phyloP scores from a whole-genome alignment of 2,888 invertebrate genomes.

The Caenorhabditis becei region DNA sequence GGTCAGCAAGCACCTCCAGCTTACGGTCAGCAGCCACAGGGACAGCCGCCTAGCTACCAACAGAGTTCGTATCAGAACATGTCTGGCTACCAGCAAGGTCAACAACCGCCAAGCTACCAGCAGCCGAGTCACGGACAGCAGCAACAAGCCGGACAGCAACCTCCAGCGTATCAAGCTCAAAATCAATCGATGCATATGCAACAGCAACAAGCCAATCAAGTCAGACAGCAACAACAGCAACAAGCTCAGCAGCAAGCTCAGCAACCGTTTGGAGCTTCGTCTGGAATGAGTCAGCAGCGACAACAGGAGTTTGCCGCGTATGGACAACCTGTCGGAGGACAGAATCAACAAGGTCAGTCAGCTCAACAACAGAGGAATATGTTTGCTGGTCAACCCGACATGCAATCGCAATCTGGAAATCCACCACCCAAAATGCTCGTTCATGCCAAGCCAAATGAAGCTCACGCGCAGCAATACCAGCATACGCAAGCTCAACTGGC shows the following conservation, averaged over 20 bases:
- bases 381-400: constrained; percentile 13
- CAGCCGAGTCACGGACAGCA: constrained; percentile 34
- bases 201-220: too few relatives aligned
- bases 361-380: constrained; percentile 12
- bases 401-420: constrained; percentile 14
- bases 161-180: constrained; percentile 29
- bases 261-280: not conserved
- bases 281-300: constrained; percentile 19
- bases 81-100: constrained; percentile 16
- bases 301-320: constrained; percentile 17
- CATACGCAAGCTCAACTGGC: constrained; percentile 33
- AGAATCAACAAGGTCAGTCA: constrained; percentile 4
- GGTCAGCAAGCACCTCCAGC: constrained; percentile 28
- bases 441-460: constrained; percentile 23
- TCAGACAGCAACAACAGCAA: too few relatives aligned
- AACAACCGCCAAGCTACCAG: constrained; percentile 42
- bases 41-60: constrained; percentile 45
- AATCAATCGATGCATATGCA: constrained; percentile 53
- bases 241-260: constrained; percentile 20
- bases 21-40: constrained; percentile 25
- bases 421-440: constrained; percentile 23
- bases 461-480: constrained; percentile 39
- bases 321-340: constrained; percentile 7
- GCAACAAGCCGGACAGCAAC: constrained; percentile 28
- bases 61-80: constrained; percentile 40